Conservation (phyloP, 2,113 vertebrate genomes). For the pig (Sus scrofa) region DNA sequence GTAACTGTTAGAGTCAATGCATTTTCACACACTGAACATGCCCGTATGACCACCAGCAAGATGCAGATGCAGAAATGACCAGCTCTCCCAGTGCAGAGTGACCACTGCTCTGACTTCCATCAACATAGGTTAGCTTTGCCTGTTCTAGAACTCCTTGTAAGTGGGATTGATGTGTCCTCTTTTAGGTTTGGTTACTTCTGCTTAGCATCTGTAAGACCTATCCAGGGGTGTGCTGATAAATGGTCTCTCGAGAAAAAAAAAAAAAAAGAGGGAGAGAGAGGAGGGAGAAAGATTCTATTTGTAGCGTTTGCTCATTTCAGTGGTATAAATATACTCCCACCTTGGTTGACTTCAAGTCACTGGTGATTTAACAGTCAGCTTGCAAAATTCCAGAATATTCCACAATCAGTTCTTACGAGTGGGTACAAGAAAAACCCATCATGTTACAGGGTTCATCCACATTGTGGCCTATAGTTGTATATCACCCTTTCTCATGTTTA, state of each 20-base stretch:
- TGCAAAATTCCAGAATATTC: background rate
- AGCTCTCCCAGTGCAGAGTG: background rate
- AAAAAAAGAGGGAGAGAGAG: background rate
- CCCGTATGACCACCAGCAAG: background rate
- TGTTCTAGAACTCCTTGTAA: background rate
- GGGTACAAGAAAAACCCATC: background rate
- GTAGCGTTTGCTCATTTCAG: background rate
- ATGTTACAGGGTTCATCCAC: background rate
- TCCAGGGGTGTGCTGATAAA: background rate
- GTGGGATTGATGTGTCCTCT: too few species aligned
- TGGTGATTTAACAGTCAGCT: background rate
- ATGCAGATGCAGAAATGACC: background rate
- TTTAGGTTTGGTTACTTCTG: background rate
- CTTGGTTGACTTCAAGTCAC: background rate
- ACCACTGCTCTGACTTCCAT: background rate
- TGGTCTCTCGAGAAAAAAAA: background rate
- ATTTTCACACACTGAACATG: background rate
- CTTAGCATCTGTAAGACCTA: background rate
- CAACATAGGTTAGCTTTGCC: rapidly evolving
- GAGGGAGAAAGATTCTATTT: background rate
- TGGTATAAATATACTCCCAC: background rate
- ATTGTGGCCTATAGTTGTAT: background rate
- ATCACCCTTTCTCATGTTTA: background rate
- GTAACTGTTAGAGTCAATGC: background rate
- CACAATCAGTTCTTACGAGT: background rate